Evolutionary conservation across 2,797 vertebrate species (phyloP).

Genomic region (Dryobates pubescens): DNA sequence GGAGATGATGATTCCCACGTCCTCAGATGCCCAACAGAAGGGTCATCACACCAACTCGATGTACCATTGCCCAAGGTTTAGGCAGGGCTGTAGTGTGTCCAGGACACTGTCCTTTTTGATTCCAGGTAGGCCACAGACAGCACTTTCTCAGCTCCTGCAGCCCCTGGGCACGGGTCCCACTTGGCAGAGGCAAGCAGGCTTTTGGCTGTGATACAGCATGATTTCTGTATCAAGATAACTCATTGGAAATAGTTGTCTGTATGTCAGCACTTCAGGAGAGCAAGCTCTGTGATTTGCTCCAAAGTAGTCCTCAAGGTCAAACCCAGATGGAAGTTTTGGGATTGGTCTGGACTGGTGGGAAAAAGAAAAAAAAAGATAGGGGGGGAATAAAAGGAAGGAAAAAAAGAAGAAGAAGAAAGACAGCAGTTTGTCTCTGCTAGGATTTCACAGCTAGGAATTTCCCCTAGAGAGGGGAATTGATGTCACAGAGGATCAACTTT

Average conservation of each 20-base stretch:
- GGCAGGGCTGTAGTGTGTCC: background rate
- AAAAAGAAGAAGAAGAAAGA: background rate
- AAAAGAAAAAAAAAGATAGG: background rate
- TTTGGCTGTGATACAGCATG: constrained; percentile 16
- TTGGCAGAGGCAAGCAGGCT: constrained; percentile 27
- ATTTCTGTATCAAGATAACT: constrained; percentile 41
- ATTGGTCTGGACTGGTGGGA: background rate
- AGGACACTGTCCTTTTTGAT: background rate
- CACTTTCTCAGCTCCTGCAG: background rate
- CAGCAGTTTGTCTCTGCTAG: background rate
- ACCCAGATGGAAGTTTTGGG: background rate
- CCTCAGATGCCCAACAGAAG: background rate
- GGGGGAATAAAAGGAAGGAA: background rate
- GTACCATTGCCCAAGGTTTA: background rate
- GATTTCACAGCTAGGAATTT: constrained; percentile 46
- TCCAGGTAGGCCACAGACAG: background rate
- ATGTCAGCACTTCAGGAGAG: constrained; percentile 38
- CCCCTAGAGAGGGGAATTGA: constrained; percentile 16
- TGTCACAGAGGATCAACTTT: constrained; percentile 29
- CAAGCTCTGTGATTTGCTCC: background rate
- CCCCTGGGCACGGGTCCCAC: background rate
- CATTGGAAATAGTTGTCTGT: constrained; percentile 33
- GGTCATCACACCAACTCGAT: too few species aligned
- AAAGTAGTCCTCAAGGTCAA: constrained; percentile 49
- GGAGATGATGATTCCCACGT: background rate